These are phyloP conservation scores for Tapirus terrestris DNA, from an alignment of 2,113 vertebrate species.

Conservation along the genomic window DNA sequence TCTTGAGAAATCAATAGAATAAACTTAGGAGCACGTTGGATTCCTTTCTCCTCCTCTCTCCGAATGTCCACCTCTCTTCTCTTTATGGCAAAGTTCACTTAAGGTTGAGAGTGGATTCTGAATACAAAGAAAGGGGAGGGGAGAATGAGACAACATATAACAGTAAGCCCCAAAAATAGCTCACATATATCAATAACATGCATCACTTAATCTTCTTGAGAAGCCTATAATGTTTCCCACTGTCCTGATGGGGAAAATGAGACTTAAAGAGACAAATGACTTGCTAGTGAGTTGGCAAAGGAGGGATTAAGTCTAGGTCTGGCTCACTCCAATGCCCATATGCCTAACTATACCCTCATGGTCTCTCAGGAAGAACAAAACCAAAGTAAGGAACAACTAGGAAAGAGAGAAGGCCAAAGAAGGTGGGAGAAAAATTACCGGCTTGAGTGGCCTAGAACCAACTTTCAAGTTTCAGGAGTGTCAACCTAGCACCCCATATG, in stretches of 20 bases:
- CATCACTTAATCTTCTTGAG: neutral
- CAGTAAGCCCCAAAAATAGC: neutral
- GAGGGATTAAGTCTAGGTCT: neutral
- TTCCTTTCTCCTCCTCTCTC: neutral
- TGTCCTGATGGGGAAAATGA: neutral
- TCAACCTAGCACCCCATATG: neutral
- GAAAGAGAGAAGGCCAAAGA: neutral
- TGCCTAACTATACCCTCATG: neutral
- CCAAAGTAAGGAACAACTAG: neutral
- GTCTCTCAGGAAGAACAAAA: neutral
- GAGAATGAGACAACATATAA: neutral
- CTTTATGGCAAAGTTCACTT: neutral
- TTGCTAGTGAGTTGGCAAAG: neutral
- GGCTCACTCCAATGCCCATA: neutral
- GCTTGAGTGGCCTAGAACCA: neutral
- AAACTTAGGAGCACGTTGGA: neutral
- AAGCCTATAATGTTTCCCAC: accelerated
- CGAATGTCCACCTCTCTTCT: neutral
- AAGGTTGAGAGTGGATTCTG: neutral
- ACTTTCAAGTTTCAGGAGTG: neutral
- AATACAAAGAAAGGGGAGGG: neutral
- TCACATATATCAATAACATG: neutral
- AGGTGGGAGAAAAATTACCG: neutral
- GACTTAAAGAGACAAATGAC: neutral
- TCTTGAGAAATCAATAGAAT: slow-evolving; percentile 15